Conservation (phyloP, 2,888 invertebrate species). For the Entomobrya multifasciata region DNA sequence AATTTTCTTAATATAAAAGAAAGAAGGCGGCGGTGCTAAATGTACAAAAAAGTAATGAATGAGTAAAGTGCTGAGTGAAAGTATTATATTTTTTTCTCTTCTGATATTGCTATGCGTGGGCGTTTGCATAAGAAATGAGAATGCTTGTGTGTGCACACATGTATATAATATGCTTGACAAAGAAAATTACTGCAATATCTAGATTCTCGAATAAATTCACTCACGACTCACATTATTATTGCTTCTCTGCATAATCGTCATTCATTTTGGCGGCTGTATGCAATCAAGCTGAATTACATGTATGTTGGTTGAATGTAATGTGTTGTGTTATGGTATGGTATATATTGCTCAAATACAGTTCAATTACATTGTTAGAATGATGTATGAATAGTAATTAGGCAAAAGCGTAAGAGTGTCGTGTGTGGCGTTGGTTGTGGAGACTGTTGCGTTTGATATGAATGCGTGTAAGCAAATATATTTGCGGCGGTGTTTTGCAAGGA, state of each 20-base stretch:
- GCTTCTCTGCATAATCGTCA: not conserved
- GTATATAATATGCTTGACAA: not conserved
- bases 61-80: constrained; percentile 37
- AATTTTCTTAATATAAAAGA: not conserved
- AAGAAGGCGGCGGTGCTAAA: not conserved
- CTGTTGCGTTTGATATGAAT: constrained; percentile 10
- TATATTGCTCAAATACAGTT: not conserved
- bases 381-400: constrained; percentile 30
- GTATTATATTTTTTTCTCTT: constrained; percentile 25
- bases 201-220: not conserved
- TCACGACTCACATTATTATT: not conserved
- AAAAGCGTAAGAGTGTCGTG: constrained; percentile 2
- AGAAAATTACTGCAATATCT: not conserved
- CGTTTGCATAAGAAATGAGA: constrained; percentile 19
- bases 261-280: not conserved
- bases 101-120: constrained; percentile 15
- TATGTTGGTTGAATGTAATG: too few species aligned
- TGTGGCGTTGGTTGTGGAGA: not conserved
- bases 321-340: not conserved
- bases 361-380: not conserved
- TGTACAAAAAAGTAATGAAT: not conserved
- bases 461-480: not conserved
- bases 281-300: not conserved
- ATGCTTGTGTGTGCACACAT: not conserved
- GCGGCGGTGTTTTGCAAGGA: not conserved